Evolutionary conservation across 2,797 vertebrate species (phyloP).

Genomic region (Hemitrygon akajei): DNA sequence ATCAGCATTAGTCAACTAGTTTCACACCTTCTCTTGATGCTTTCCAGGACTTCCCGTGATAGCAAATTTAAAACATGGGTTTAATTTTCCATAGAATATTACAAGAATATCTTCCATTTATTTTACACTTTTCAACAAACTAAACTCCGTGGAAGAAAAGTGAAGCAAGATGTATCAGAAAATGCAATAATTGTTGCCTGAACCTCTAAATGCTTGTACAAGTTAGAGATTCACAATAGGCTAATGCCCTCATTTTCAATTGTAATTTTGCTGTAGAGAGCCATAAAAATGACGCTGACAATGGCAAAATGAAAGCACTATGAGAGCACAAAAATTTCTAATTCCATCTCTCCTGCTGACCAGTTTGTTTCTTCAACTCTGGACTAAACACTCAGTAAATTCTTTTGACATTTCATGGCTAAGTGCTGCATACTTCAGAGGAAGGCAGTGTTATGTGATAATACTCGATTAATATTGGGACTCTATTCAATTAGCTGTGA

Average conservation of each 20-base stretch:
- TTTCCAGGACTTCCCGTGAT: background rate
- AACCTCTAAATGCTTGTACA: background rate
- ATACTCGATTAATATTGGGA: background rate
- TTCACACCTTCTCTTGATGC: background rate
- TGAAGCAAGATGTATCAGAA: background rate
- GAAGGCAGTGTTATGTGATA: background rate
- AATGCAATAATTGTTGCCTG: background rate
- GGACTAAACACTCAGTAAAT: background rate
- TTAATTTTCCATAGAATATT: background rate
- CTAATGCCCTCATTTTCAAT: background rate
- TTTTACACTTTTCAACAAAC: background rate
- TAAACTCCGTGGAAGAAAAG: background rate
- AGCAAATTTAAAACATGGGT: background rate
- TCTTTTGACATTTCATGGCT: background rate
- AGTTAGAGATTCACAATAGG: background rate
- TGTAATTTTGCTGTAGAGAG: background rate
- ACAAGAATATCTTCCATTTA: background rate
- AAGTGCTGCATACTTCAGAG: background rate
- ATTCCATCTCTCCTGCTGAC: background rate
- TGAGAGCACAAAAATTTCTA: background rate
- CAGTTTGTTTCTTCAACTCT: background rate
- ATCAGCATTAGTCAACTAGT: background rate
- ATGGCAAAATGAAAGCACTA: background rate
- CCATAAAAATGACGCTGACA: background rate
- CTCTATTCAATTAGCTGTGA: background rate